Evolutionary conservation across 2,888 invertebrate genomes (phyloP).

Genomic region (Sabatieria punctata): DNA sequence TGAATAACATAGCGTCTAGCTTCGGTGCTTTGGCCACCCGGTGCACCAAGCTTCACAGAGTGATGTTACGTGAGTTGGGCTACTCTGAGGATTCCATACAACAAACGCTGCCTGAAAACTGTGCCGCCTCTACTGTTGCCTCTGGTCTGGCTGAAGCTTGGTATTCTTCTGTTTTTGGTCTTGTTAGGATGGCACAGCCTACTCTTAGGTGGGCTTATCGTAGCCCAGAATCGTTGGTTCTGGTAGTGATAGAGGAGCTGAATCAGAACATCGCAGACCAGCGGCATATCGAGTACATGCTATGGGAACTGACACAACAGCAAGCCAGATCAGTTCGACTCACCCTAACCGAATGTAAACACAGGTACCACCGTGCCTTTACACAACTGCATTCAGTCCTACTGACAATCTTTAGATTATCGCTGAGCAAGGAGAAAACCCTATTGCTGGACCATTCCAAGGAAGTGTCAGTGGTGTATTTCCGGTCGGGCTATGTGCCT

Average conservation of each 20-base stretch:
- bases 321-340: conserved; percentile 9
- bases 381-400: no score
- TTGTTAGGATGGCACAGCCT: conserved; percentile 32
- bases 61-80: conserved; percentile 16
- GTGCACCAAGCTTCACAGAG: conserved; percentile 38
- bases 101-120: conserved; percentile 53
- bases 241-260: conserved; percentile 71
- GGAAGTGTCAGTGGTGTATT: conserved; percentile 70
- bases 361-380: no score
- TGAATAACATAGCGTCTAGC: conserved; percentile 89
- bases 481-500: conserved; percentile 63
- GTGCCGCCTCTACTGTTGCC: conserved; percentile 59
- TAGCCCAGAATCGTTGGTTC: conserved; percentile 51
- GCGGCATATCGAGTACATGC: conserved; percentile 72
- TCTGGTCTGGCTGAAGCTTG: conserved; percentile 67
- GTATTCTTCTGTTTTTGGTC: conserved; percentile 38
- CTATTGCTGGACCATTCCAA: conserved; percentile 41
- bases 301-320: conserved; percentile 41
- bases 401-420: no score
- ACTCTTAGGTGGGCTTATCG: conserved; percentile 43
- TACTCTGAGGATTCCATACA: conserved; percentile 12
- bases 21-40: conserved; percentile 65
- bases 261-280: conserved; percentile 91
- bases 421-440: no score
- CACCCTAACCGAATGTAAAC: conserved; percentile 19